Evolutionary conservation across 2,797 vertebrate genomes (phyloP).

Genomic region (Pseudopleuronectes americanus): DNA sequence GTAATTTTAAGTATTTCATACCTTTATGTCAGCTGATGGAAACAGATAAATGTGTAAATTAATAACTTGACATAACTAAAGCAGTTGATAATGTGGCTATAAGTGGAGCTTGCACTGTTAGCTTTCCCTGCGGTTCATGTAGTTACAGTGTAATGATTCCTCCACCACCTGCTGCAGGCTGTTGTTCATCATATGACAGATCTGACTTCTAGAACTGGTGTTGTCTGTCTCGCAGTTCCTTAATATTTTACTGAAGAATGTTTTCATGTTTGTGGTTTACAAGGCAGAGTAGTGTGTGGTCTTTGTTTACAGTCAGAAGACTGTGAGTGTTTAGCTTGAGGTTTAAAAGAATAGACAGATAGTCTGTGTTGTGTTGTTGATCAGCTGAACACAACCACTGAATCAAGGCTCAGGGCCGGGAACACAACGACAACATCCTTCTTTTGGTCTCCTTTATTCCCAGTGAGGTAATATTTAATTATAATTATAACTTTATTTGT

Average conservation of each 20-base stretch:
- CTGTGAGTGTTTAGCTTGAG: not conserved
- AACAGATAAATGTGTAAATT: no score
- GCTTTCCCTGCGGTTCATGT: not conserved
- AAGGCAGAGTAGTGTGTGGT: no score
- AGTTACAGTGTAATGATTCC: slow-evolving; percentile 1
- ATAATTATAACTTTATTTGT: no score
- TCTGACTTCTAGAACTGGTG: slow-evolving; percentile 11
- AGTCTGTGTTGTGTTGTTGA: not conserved
- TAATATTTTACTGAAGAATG: no score
- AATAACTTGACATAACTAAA: no score
- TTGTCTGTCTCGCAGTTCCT: not conserved
- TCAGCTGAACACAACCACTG: not conserved
- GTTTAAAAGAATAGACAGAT: slow-evolving; percentile 18
- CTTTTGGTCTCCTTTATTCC: not conserved
- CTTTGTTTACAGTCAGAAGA: not conserved
- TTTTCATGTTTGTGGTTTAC: no score
- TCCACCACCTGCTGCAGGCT: slow-evolving; percentile 20
- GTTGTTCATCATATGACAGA: slow-evolving; percentile 20
- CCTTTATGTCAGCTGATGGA: no score
- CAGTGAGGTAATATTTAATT: no score
- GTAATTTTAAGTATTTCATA: no score
- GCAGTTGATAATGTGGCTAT: no score
- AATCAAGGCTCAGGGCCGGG: not conserved
- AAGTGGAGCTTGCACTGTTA: no score
- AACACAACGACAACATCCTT: not conserved